Evolutionary conservation across 2,113 vertebrate genomes (phyloP).

Genomic region (Thalassarche chlororhynchos): DNA sequence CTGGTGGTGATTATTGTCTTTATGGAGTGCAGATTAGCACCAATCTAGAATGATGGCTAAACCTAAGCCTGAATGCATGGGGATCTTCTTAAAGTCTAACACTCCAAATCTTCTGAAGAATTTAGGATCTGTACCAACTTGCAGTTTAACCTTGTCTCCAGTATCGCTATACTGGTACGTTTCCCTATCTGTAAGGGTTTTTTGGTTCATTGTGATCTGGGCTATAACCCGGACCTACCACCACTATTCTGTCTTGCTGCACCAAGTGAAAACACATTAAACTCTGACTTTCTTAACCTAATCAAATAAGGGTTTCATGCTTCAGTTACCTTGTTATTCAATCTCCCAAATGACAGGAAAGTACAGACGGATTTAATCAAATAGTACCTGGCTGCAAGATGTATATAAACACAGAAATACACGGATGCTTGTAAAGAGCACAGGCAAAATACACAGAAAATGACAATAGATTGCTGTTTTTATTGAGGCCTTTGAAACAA

Average conservation of each 20-base stretch:
- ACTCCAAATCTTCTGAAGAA: background rate
- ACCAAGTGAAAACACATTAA: background rate
- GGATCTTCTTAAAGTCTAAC: background rate
- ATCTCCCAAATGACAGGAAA: background rate
- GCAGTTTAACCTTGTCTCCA: background rate
- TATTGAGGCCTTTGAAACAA: background rate
- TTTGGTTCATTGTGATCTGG: background rate
- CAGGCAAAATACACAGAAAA: background rate
- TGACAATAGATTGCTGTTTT: background rate
- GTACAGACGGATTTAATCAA: background rate
- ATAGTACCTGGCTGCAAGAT: background rate
- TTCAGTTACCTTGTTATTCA: background rate
- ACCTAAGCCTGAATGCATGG: background rate
- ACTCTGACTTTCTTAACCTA: background rate
- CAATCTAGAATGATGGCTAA: background rate
- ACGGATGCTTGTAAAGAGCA: background rate
- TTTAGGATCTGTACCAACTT: background rate
- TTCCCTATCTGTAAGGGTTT: background rate
- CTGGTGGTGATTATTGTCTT: background rate
- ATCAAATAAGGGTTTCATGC: background rate
- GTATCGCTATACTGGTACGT: background rate
- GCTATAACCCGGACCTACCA: background rate
- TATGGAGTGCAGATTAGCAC: background rate
- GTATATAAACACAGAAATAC: background rate
- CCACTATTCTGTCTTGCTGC: background rate